phyloP scores from a whole-genome alignment of 1,140 invertebrate species.

The Eupeodes corollae region DNA sequence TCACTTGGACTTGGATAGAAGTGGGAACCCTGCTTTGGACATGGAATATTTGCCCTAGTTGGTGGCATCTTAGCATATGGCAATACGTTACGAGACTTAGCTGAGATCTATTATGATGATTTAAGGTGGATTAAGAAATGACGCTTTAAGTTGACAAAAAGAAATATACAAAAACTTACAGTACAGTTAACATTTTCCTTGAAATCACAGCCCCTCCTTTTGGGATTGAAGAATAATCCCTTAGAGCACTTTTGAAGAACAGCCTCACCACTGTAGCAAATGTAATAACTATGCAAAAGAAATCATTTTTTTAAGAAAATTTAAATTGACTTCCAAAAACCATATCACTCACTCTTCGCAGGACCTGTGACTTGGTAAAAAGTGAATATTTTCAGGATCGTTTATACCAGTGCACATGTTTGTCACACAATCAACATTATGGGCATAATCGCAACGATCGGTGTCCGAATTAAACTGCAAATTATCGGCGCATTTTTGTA shows the following conservation, averaged over 20 bases:
- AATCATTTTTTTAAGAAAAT: not conserved
- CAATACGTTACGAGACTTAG: constrained; percentile 19
- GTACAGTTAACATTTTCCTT: constrained; percentile 18
- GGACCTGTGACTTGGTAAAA: constrained; percentile 20
- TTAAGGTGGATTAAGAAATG: too few species aligned
- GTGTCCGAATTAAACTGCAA: constrained; percentile 25
- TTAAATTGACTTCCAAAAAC: too few species aligned
- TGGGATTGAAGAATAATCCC: constrained; percentile 21
- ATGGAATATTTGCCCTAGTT: constrained; percentile 19
- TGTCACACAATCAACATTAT: constrained; percentile 28
- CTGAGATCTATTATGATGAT: constrained; percentile 15
- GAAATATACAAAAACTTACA: constrained; percentile 9
- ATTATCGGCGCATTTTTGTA: constrained; percentile 19
- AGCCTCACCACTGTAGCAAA: constrained; percentile 21
- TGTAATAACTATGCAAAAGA: constrained; percentile 13
- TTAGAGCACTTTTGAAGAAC: constrained; percentile 15
- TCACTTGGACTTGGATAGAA: constrained; percentile 21
- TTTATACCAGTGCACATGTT: constrained; percentile 24
- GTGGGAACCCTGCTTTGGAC: constrained; percentile 18
- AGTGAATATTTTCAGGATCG: constrained; percentile 18
- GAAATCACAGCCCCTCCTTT: constrained; percentile 20
- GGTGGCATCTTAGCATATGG: constrained; percentile 21
- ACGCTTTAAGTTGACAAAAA: not conserved
- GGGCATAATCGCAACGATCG: constrained; percentile 29
- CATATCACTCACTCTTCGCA: constrained; percentile 19